Conservation (phyloP, 2,888 invertebrate genomes). For the Hypena proboscidalis region DNA sequence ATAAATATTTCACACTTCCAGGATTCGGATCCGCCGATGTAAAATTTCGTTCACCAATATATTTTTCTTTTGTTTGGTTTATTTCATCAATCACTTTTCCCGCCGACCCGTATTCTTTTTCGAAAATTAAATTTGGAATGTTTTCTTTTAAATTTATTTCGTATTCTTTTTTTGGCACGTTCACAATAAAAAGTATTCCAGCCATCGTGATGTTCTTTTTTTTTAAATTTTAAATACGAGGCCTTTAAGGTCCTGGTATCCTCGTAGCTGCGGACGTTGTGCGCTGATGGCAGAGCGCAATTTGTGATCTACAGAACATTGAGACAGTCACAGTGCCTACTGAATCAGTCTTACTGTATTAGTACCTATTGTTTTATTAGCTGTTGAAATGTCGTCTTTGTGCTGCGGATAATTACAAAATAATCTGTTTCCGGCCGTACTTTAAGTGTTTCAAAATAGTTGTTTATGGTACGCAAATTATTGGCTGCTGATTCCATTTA, state of each 20-base stretch:
- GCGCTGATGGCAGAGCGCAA: conserved; percentile 23
- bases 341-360: conserved; percentile 21
- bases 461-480: conserved; percentile 18
- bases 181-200: conserved; percentile 85
- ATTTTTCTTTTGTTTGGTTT: conserved; percentile 51
- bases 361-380: conserved; percentile 40
- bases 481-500: conserved; percentile 13
- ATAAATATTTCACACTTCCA: conserved; percentile 51
- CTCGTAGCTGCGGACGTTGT: conserved; percentile 16
- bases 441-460: conserved; percentile 27
- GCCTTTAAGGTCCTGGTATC: too few species aligned
- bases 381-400: conserved; percentile 45
- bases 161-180: conserved; percentile 81
- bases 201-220: conserved; percentile 77
- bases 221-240: too few species aligned
- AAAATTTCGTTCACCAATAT: too few species aligned
- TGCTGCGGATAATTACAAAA: conserved; percentile 50
- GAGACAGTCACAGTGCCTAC: conserved; percentile 36
- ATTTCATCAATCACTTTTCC: conserved; percentile 51
- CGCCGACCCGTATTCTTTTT: conserved; percentile 46
- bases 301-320: conserved; percentile 29
- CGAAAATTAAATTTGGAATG: conserved; percentile 38
- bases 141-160: conserved; percentile 64
- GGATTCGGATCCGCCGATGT: too few species aligned
- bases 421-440: conserved; percentile 54